Conservation (phyloP, 2,888 invertebrate genomes). For the Aporophyla nigra region DNA sequence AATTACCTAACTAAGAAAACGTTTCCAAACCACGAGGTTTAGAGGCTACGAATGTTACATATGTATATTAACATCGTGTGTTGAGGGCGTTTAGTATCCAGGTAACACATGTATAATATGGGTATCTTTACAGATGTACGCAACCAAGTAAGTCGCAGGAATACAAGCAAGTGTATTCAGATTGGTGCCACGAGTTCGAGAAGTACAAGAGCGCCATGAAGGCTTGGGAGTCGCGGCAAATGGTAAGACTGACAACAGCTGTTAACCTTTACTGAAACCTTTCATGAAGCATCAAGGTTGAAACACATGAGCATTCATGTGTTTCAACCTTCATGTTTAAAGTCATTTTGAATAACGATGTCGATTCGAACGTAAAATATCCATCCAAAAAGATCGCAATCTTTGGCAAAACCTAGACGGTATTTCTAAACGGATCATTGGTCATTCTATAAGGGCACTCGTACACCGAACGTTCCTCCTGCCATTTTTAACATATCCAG, state of each 20-base stretch:
- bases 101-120: background rate
- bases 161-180: slow-evolving; percentile 92
- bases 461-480: slow-evolving; percentile 26
- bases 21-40: background rate
- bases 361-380: slow-evolving; percentile 3
- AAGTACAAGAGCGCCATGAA: slow-evolving; percentile 93
- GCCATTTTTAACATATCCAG: slow-evolving; percentile 58
- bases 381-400: background rate
- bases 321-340: too few relatives aligned
- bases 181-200: slow-evolving; percentile 94
- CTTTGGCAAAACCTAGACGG: background rate
- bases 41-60: background rate
- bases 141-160: slow-evolving; percentile 91
- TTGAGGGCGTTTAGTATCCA: slow-evolving; percentile 12
- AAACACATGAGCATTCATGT: background rate
- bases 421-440: slow-evolving; percentile 41
- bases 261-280: background rate
- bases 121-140: slow-evolving; percentile 84
- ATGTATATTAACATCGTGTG: background rate
- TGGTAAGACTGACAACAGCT: slow-evolving; percentile 81
- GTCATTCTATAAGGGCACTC: slow-evolving; percentile 44
- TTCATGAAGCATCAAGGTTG: background rate
- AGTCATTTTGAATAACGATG: background rate
- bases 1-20: background rate
- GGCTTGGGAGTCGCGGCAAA: slow-evolving; percentile 92